phyloP scores from a whole-genome alignment of 1,140 invertebrate genomes.

The Leptonema lineaticorne region DNA sequence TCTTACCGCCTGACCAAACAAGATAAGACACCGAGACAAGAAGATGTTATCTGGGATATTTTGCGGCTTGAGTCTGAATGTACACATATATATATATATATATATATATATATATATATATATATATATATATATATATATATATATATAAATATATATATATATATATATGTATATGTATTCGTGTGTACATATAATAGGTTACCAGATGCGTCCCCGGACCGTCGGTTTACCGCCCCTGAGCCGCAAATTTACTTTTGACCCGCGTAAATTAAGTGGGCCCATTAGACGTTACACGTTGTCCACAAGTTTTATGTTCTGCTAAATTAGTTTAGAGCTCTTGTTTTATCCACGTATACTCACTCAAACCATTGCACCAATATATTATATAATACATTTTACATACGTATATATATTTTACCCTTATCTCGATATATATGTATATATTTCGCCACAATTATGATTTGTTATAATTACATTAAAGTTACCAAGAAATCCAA shows the following conservation, averaged over 20 bases:
- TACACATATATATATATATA: neutral
- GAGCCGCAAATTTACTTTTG: slow-evolving; percentile 23
- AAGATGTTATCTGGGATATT: neutral
- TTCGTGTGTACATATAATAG: neutral
- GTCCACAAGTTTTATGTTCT: slow-evolving; percentile 2
- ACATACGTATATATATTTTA: too few species aligned
- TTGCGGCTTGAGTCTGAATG: neutral
- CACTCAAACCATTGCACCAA: neutral
- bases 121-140: neutral
- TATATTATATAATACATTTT: too few species aligned
- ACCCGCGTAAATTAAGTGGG: slow-evolving; percentile 23
- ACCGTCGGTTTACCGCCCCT: slow-evolving; percentile 15
- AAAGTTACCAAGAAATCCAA: too few species aligned
- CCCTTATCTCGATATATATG: too few species aligned
- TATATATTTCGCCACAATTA: too few species aligned
- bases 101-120: neutral
- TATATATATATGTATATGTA: neutral
- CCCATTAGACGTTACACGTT: neutral
- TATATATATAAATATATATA: neutral
- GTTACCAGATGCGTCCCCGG: neutral
- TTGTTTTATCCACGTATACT: neutral
- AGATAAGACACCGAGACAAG: slow-evolving; percentile 14
- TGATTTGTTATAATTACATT: too few species aligned
- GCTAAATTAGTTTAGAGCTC: slow-evolving; percentile 5
- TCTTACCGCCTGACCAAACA: slow-evolving; percentile 10